Evolutionary conservation across 1,140 invertebrate genomes (phyloP), one percentile per base, ranked within the genome.

Genomic region (Probaryconus sp.): DNA sequence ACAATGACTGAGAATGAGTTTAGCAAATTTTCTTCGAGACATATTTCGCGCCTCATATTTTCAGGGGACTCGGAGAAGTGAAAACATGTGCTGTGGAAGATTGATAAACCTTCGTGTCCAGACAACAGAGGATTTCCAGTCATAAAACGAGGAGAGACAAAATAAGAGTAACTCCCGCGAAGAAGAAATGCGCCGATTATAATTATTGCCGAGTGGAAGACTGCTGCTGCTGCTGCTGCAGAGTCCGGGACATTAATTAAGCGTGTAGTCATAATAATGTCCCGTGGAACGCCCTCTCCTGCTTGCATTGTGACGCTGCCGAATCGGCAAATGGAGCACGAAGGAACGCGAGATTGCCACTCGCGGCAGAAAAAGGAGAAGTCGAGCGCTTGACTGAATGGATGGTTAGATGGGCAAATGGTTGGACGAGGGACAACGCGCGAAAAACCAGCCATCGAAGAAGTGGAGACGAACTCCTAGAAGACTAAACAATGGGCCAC

Each of bases 221-320:
- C 38, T 60, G 38, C 53, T 67, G n/a, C 38, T 18, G 58, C 53
- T 55, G 42, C 26, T 60, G 77, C 43, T 56, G 38, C 55, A 71
- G 83, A 84, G 84, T 84, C 81, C 80, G 37, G 21, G 53, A 65
- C 83, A 86, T 86, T 84, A 83, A 83, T 84, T 85, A 83, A 76
- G 56, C 53, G 47, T 79, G 77, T 84, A 85, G 84, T 85, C 84
- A 86, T 84, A 86, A 85, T 85, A 86, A 64, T 77, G 80, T 82
- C 79, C 70, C 60, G 51, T 61, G 64, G 21, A 77, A 55, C 56
- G 60, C 45, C 40, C 48, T 70, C 56, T 58, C 28, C 53, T 67
- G 37, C 48, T 65, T 33, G 71, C 76, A 80, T 76, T 79, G 75
- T 79, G 65, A 58, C 18, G 30, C 55, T 50, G 70, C 67, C 68